A percentile compares a stretch with the other conserved stretches of the same genome.
Evolutionary conservation across 1,140 invertebrate genomes (phyloP).

Genomic region (Helicoverpa zea): DNA sequence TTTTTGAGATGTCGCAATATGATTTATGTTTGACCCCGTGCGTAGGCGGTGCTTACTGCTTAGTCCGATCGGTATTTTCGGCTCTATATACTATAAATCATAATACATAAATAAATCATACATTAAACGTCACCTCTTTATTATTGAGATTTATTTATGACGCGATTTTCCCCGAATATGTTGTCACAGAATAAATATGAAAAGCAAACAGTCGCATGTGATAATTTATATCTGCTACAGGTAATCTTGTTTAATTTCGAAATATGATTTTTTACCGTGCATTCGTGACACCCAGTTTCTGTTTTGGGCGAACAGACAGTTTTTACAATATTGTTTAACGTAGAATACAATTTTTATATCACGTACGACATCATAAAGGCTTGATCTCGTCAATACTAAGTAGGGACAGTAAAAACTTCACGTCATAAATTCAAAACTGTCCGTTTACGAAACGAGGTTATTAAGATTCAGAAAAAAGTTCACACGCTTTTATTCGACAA

Average conservation of each 20-base stretch:
- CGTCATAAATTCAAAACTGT: conserved; percentile 57
- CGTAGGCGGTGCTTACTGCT: conserved; percentile 80
- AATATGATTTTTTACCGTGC: conserved; percentile 3
- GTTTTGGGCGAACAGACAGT: not conserved
- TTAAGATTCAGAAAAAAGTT: conserved; percentile 70
- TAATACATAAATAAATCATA: conserved; percentile 76
- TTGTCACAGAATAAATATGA: conserved; percentile 43
- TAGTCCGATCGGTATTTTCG: conserved; percentile 83
- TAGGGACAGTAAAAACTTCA: conserved; percentile 11
- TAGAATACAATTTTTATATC: not conserved
- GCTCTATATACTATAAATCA: conserved; percentile 65
- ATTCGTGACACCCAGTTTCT: not conserved
- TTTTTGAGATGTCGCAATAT: conserved; percentile 86
- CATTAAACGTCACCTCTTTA: conserved; percentile 78
- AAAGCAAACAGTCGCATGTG: conserved; percentile 35
- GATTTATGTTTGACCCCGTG: conserved; percentile 79
- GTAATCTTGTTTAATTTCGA: conserved; percentile 26
- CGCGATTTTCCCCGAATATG: conserved; percentile 51
- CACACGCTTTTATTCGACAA: conserved; percentile 73
- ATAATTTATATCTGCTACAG: conserved; percentile 34
- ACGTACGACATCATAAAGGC: not conserved
- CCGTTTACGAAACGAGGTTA: conserved; percentile 60
- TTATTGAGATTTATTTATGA: conserved; percentile 69
- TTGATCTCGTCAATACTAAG: conserved; percentile 6
- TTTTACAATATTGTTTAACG: not conserved